Evolutionary conservation across 92 coral and sea anemone species (phyloP), one percentile per base, ranked within the genome.

Genomic region (Epizoanthus scotinus): DNA sequence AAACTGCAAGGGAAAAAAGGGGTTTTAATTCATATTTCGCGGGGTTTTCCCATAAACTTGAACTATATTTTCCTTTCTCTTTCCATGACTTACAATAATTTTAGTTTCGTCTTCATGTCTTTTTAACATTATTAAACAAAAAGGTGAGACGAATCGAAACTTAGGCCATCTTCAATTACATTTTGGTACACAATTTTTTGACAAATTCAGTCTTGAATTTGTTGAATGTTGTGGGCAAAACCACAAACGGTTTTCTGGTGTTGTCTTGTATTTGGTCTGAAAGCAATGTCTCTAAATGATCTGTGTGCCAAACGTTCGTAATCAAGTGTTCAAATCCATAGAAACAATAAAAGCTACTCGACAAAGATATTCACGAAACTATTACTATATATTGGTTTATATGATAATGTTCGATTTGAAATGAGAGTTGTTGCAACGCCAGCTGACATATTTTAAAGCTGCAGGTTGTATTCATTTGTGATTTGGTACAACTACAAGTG

Each of bases 1-100:
- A 34, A 58, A 29, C 21, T 0, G 14, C 26, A 27, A n/a, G 36
- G 52, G 9, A 49, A 29, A 34, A 59, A 21, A 13, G 15, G 56
- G 79, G 59, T 75, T 75, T 58, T 34, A 75, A 34, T 75, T 75
- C 62, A 44, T 63, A 75, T 70, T 83, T 78, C 87, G 87, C 87
- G 90, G 90, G 90, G 87, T 83, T 87, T 87, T 78, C 90, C 90
- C 90, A 26, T 59, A 57, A 64, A 28, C 9, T 13, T 20, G 40
- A 64, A 14, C 24, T 29, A 29, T 63, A 20, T 64, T 20, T 6
- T 29, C 28, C 47, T 20, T 64, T 64, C 18, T 64, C 19, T 2
- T 29, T 34, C 70, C 47, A 26, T 19, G 8, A 29, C 29, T 27
- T 15, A 17, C 31, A 0, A 64, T 38, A 17, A 2, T 27, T 6